Conservation (phyloP, 2,888 invertebrate species). For the Lottia scabra region DNA sequence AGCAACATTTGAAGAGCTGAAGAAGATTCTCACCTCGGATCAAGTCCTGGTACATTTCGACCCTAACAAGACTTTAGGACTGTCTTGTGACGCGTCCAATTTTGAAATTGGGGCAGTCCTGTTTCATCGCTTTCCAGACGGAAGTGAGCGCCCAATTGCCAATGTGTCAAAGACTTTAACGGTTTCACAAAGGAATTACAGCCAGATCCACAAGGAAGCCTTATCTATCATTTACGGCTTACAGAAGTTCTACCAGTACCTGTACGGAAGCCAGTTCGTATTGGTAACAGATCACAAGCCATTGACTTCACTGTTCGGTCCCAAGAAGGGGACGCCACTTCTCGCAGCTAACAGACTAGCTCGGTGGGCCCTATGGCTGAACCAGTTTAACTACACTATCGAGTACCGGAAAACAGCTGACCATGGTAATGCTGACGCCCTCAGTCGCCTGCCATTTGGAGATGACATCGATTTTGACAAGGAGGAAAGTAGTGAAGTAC, state of each 20-base stretch:
- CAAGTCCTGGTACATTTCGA: too few relatives aligned
- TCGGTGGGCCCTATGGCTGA: constrained; percentile 34
- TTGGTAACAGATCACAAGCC: constrained; percentile 68
- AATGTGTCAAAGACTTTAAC: too few relatives aligned
- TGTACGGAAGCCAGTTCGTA: constrained; percentile 33
- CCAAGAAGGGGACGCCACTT: constrained; percentile 46
- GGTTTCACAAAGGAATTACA: constrained; percentile 31
- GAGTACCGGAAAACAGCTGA: constrained; percentile 45
- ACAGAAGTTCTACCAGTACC: constrained; percentile 36
- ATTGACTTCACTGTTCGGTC: constrained; percentile 60
- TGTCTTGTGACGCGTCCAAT: too few relatives aligned
- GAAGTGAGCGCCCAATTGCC: too few relatives aligned
- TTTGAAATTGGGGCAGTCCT: too few relatives aligned
- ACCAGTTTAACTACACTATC: constrained; percentile 60
- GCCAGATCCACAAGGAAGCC: constrained; percentile 33
- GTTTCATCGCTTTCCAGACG: too few relatives aligned
- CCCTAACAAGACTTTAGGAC: too few relatives aligned
- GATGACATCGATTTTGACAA: background rate
- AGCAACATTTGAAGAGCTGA: too few relatives aligned
- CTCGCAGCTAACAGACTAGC: constrained; percentile 41
- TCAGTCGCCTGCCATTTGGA: constrained; percentile 45
- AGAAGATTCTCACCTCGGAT: too few relatives aligned
- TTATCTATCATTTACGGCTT: constrained; percentile 32
- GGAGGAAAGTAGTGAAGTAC: constrained; percentile 8
- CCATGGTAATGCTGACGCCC: constrained; percentile 59